A percentile compares a stretch with the other conserved stretches of the same genome.
phyloP scores from a whole-genome alignment of 1,140 invertebrate species.

The Colletes gigas region DNA sequence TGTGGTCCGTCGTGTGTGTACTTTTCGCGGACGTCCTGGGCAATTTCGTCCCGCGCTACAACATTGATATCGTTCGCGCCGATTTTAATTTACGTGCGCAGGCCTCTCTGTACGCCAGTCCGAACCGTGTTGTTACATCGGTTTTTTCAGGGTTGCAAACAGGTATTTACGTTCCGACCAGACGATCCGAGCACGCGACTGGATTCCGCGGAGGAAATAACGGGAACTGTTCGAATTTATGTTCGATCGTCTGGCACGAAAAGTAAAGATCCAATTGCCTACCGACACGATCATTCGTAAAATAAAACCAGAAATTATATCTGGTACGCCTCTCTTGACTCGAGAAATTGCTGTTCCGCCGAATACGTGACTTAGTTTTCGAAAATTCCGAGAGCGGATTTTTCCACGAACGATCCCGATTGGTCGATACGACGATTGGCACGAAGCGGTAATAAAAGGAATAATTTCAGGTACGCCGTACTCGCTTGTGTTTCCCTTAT shows the following conservation, averaged over 20 bases:
- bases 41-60: constrained; percentile 28
- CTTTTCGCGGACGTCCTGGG: constrained; percentile 8
- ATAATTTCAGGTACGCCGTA: constrained; percentile 1
- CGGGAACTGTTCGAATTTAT: constrained; percentile 2
- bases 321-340: too few species aligned
- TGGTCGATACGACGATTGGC: neutral
- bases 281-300: too few species aligned
- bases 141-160: neutral
- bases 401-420: too few species aligned
- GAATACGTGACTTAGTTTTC: too few species aligned
- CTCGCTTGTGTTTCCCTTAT: constrained; percentile 25
- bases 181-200: neutral
- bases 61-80: constrained; percentile 1
- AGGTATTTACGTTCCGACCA: neutral
- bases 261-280: neutral
- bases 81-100: constrained; percentile 10
- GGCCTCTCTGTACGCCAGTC: neutral
- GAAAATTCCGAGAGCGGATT: neutral
- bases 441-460: constrained; percentile 13
- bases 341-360: too few species aligned
- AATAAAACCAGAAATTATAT: too few species aligned
- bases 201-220: neutral
- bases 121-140: neutral
- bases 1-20: constrained; percentile 66
- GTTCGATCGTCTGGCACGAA: neutral